Evolutionary conservation across 2,888 invertebrate species (phyloP), one percentile per base, ranked within the genome.

Genomic region (Leuctra nigra): DNA sequence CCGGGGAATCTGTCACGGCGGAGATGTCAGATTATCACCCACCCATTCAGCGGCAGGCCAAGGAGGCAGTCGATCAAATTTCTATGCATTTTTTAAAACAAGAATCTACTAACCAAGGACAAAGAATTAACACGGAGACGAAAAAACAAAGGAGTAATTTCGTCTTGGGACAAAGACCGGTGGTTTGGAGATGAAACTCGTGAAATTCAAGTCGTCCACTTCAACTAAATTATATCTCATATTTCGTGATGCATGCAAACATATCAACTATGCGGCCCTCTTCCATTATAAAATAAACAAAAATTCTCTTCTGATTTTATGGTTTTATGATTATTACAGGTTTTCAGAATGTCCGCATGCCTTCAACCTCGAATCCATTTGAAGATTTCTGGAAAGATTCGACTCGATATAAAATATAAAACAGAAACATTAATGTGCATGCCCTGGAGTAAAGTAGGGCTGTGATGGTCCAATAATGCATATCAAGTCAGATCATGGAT

Each of bases 151-250:
- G 71, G 70, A 68, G 29, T 29, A n/a, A n/a, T n/a, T n/a, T n/a
- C 29, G 7, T 6, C 7, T 29, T 6, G 69, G 71, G 71, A 72
- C 71, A 72, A 72, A 72, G 70, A 70, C 70, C 66, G 67, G 64
- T 68, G 69, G 68, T 70, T 69, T 69, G 66, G 68, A 68, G 70
- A 70, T 68, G 6, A 29, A n/a, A 41, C 6, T 7, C 20, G 4
- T 7, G 16, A 41, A 41, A 41, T n/a, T n/a, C n/a, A n/a, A n/a
- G n/a, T n/a, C n/a, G n/a, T n/a, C n/a, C n/a, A n/a, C n/a, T n/a
- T n/a, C n/a, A n/a, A n/a, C 16, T 46, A 53, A 56, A 56, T 56
- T 52, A 57, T 44, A 57, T 47, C 47, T 54, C 48, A 54, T 57
- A 53, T 57, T 54, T 54, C 54, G 54, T 54, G 41, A 57, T 54